Evolutionary conservation across 2,797 vertebrate genomes (phyloP).

Genomic region (Myoxocephalus aenaeus): DNA sequence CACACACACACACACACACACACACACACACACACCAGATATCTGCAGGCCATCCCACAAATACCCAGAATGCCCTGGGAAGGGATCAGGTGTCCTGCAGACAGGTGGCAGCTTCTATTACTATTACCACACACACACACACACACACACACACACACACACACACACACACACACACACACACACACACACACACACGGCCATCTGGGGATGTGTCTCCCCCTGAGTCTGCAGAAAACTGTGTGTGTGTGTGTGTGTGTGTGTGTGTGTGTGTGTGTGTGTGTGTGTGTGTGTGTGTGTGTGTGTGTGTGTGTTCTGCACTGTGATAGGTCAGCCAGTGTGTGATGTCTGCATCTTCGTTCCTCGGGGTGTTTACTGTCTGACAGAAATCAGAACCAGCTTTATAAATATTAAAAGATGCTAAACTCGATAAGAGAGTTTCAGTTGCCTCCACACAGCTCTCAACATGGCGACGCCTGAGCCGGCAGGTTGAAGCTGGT

Average conservation of each 20-base stretch:
- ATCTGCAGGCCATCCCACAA: constrained; percentile 24
- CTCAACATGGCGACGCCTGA: no score
- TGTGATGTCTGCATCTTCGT: background rate
- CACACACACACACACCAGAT: background rate
- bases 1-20: constrained; percentile 6
- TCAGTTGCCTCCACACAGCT: background rate
- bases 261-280: no score
- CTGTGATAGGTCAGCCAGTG: background rate
- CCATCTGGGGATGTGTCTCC: constrained; percentile 17
- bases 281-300: constrained; percentile 11
- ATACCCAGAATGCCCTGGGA: constrained; percentile 45
- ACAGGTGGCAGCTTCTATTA: constrained; percentile 40
- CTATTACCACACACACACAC: constrained; percentile 15
- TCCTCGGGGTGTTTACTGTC: background rate
- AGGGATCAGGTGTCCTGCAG: constrained; percentile 41
- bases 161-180: constrained; percentile 7
- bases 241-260: no score
- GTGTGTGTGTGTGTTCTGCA: background rate
- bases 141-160: constrained; percentile 15
- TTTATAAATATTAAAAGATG: background rate
- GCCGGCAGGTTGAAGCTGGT: no score
- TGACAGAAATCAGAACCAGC: background rate
- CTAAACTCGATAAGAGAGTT: background rate
- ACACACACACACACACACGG: constrained; percentile 7
- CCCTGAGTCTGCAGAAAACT: background rate